Percentiles rank a stretch among this genome's conserved stretches.
These are phyloP conservation scores for Laticauda laticaudata DNA, from an alignment of 2,113 vertebrate genomes.

Conservation along the genomic window DNA sequence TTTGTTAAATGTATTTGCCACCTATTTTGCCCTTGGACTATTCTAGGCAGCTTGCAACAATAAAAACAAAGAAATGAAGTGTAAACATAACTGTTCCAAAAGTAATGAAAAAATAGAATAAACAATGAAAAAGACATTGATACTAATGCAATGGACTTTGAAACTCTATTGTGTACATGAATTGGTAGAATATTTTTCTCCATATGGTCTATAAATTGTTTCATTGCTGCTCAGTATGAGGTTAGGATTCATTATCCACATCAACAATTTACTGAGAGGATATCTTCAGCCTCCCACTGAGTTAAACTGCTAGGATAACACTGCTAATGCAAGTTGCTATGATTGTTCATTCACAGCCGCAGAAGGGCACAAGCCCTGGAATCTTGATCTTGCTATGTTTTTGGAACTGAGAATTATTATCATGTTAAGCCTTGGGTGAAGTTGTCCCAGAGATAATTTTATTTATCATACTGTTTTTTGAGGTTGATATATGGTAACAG, in stretches of 20 bases:
- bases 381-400: not conserved
- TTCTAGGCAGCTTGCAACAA: not conserved
- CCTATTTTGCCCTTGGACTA: not conserved
- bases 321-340: constrained; percentile 8
- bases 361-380: not conserved
- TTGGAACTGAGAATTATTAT: not conserved
- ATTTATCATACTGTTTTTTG: not conserved
- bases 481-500: not conserved
- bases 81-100: not conserved
- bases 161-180: constrained; percentile 41
- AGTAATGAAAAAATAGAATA: not conserved
- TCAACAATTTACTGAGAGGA: constrained; percentile 49
- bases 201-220: constrained; percentile 63
- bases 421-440: not conserved
- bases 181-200: constrained; percentile 62
- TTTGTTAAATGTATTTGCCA: constrained; percentile 37
- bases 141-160: constrained; percentile 46
- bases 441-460: not conserved
- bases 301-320: constrained; percentile 54
- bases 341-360: not conserved
- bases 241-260: constrained; percentile 57
- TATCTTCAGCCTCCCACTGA: constrained; percentile 42
- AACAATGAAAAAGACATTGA: constrained; percentile 52
- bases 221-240: constrained; percentile 54
- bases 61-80: not conserved